Evolutionary conservation across 2,888 invertebrate genomes (phyloP).

Genomic region (Dryocosmus kuriphilus): DNA sequence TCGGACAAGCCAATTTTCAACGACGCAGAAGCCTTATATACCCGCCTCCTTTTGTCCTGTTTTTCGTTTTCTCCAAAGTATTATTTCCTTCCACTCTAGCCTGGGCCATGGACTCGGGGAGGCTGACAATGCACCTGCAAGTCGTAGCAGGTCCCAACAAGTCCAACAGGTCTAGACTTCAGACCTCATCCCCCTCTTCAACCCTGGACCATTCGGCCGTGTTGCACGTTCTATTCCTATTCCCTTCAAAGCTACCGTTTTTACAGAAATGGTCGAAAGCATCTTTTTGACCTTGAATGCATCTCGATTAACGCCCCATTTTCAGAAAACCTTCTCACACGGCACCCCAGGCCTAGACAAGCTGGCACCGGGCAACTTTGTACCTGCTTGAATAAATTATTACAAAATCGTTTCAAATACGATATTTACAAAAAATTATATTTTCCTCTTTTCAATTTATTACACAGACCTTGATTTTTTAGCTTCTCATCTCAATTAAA

Average conservation of each 20-base stretch:
- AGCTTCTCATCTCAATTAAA: too few species aligned
- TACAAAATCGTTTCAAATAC: background rate
- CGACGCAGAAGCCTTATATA: constrained; percentile 59
- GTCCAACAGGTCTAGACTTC: constrained; percentile 63
- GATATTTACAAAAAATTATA: too few species aligned
- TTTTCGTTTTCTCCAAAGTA: constrained; percentile 52
- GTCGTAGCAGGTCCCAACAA: constrained; percentile 74
- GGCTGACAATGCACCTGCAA: constrained; percentile 69
- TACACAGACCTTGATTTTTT: too few species aligned
- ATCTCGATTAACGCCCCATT: background rate
- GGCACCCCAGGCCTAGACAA: background rate
- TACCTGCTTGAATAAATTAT: background rate
- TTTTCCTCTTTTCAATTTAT: too few species aligned
- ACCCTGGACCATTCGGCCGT: background rate
- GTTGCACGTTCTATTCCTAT: background rate
- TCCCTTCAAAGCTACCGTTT: background rate
- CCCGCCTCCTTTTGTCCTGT: constrained; percentile 57
- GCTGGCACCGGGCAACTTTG: background rate
- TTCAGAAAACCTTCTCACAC: background rate
- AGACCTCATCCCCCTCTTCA: background rate
- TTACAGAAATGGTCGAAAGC: background rate
- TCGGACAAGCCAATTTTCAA: constrained; percentile 53
- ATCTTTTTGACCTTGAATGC: background rate
- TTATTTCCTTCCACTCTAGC: constrained; percentile 60
- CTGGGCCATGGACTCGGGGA: constrained; percentile 55